A percentile compares a stretch with the other conserved stretches of the same genome.
phyloP scores from a whole-genome alignment of 1,140 invertebrate genomes.

The Drosophila paulistorum region DNA sequence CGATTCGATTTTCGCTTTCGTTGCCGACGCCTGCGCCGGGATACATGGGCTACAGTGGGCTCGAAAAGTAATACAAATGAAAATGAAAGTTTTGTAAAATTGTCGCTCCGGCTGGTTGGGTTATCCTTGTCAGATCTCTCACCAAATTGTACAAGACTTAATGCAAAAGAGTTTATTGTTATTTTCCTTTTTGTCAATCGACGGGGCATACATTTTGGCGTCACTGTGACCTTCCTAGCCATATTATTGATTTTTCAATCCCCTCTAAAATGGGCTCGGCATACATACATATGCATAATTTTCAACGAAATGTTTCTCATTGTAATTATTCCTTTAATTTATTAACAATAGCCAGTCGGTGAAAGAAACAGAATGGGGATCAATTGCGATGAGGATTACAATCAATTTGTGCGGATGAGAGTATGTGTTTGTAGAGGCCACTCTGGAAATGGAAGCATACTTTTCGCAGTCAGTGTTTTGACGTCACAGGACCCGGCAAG shows the following conservation, averaged over 20 bases:
- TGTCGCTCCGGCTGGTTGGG: background rate
- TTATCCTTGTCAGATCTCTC: background rate
- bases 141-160: too few relatives aligned
- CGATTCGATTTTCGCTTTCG: constrained; percentile 67
- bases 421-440: constrained; percentile 1
- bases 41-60: constrained; percentile 48
- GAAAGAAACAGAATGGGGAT: background rate
- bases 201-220: background rate
- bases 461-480: constrained; percentile 64
- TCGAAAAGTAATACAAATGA: background rate
- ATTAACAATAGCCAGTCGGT: background rate
- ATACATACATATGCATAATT: background rate
- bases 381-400: background rate
- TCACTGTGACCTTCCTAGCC: constrained; percentile 40
- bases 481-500: constrained; percentile 41
- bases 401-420: background rate
- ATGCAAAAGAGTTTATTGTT: too few relatives aligned
- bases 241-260: constrained; percentile 66
- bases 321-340: background rate
- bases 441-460: constrained; percentile 44
- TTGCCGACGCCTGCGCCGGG: constrained; percentile 61
- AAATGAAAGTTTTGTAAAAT: constrained; percentile 6
- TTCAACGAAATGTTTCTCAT: background rate
- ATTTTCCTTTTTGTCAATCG: too few relatives aligned
- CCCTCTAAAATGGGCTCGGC: background rate